phyloP scores from a whole-genome alignment of 2,113 vertebrate species.

The Psittacula cyanocephala region DNA sequence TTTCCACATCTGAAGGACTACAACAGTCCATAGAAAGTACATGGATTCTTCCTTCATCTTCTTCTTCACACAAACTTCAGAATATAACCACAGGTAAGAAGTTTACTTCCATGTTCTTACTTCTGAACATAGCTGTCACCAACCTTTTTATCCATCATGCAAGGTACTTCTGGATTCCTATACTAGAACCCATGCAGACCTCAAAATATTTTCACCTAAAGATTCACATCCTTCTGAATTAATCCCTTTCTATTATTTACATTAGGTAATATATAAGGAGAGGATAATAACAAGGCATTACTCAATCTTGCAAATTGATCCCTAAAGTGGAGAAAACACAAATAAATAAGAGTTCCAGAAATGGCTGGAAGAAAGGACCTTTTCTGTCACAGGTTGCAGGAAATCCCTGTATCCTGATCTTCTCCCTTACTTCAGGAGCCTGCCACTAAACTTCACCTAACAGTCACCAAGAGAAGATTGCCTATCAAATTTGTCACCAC shows the following conservation, averaged over 20 bases:
- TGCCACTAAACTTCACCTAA: neutral
- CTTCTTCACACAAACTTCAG: neutral
- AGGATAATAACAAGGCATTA: neutral
- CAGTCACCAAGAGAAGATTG: neutral
- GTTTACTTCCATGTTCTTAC: neutral
- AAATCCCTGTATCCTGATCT: accelerated
- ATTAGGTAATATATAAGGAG: neutral
- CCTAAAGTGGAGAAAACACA: neutral
- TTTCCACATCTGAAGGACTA: neutral
- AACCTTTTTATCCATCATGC: neutral
- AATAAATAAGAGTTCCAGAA: neutral
- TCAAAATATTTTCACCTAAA: neutral
- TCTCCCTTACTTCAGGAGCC: neutral
- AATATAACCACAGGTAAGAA: neutral
- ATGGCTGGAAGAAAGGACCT: neutral
- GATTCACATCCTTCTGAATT: neutral
- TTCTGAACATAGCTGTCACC: neutral
- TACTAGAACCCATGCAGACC: neutral
- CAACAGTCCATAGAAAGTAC: neutral
- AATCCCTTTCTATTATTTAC: neutral
- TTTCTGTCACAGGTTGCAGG: neutral
- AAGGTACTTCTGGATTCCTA: neutral
- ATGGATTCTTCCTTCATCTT: neutral
- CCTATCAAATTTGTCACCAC: neutral
- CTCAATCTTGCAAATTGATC: neutral